Evolutionary conservation across 2,113 vertebrate genomes (phyloP).

Genomic region (Astur gentilis): DNA sequence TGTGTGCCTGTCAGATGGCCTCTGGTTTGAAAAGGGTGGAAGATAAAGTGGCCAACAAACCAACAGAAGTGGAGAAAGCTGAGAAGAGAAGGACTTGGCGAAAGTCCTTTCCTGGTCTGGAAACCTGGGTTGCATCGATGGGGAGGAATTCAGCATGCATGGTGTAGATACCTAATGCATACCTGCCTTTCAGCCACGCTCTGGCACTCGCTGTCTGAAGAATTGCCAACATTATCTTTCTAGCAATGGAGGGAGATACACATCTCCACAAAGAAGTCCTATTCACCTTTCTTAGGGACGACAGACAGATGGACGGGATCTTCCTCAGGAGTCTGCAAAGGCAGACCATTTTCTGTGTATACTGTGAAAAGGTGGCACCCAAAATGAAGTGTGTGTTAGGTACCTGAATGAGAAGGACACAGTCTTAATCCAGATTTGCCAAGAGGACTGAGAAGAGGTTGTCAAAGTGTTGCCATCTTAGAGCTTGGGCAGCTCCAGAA

Average conservation of each 20-base stretch:
- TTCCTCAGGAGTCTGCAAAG: not conserved
- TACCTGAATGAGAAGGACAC: not conserved
- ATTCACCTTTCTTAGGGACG: not conserved
- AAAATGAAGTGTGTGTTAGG: not conserved
- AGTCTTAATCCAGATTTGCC: not conserved
- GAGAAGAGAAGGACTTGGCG: not conserved
- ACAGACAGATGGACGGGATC: accelerated
- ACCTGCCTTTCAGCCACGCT: not conserved
- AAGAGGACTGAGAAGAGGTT: not conserved
- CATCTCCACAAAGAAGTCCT: not conserved
- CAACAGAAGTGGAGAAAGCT: not conserved
- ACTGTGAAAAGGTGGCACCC: not conserved
- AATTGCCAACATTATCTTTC: not conserved
- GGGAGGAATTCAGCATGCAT: not conserved
- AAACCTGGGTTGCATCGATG: not conserved
- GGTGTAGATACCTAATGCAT: not conserved
- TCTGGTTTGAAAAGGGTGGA: not conserved
- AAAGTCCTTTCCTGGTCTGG: not conserved
- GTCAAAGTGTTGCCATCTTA: not conserved
- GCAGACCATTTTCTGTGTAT: not conserved
- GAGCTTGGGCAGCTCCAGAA: not conserved
- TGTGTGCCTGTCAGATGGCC: not conserved
- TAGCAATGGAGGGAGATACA: not conserved
- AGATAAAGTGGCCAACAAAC: not conserved
- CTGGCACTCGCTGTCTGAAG: not conserved